These are phyloP conservation scores for Enteromius anoplus DNA, from an alignment of 2,797 vertebrate genomes.

Conservation along the genomic window DNA sequence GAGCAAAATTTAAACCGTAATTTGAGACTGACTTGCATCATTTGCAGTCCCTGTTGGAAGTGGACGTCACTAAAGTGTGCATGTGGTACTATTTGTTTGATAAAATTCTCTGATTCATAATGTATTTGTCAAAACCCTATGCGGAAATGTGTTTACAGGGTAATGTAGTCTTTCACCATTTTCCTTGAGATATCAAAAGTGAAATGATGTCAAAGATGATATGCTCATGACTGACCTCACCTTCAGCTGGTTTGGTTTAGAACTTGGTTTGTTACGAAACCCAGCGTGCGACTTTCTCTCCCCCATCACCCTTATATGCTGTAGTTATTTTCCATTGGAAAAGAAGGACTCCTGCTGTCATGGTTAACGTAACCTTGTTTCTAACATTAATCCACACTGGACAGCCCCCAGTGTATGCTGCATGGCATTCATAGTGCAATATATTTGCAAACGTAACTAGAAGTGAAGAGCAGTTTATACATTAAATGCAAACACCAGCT, in stretches of 20 bases:
- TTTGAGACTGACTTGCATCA: neutral
- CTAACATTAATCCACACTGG: conserved; percentile 35
- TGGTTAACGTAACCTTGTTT: conserved; percentile 28
- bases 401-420: neutral
- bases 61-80: neutral
- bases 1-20: no score
- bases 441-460: neutral
- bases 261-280: conserved; percentile 17
- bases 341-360: conserved; percentile 20
- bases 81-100: neutral
- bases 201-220: conserved; percentile 4
- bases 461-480: conserved; percentile 14
- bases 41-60: neutral
- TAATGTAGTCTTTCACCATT: neutral
- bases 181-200: conserved; percentile 1
- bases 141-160: neutral
- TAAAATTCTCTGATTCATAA: neutral
- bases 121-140: no score
- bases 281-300: conserved; percentile 24
- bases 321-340: conserved; percentile 40
- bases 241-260: conserved; percentile 26
- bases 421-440: conserved; percentile 1
- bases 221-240: conserved; percentile 2
- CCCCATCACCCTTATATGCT: conserved; percentile 33
- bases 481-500: neutral